phyloP scores from a whole-genome alignment of 2,113 vertebrate genomes.

The Ceuthmochares aereus region DNA sequence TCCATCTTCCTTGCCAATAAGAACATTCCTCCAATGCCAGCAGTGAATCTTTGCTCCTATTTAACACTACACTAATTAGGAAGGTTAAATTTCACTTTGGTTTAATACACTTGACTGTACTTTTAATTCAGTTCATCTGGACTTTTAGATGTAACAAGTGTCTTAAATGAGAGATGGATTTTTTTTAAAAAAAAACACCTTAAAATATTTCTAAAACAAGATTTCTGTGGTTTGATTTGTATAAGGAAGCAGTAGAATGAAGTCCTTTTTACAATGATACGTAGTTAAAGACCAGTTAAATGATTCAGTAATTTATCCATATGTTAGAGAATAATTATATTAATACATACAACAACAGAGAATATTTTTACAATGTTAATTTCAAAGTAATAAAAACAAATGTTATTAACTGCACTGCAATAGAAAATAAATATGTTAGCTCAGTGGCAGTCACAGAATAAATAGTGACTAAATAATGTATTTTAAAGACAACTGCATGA shows the following conservation, averaged over 20 bases:
- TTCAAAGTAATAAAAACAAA: not conserved
- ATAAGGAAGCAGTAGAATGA: accelerated
- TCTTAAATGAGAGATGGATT: not conserved
- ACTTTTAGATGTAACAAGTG: not conserved
- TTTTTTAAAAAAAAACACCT: not conserved
- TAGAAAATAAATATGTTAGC: not conserved
- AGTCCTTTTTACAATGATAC: not conserved
- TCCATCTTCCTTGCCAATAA: not conserved
- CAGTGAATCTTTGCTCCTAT: not conserved
- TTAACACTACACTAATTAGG: not conserved
- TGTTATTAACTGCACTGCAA: not conserved
- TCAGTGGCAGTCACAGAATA: not conserved
- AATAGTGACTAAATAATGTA: not conserved
- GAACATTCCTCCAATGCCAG: not conserved
- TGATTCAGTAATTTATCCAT: not conserved
- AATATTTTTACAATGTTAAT: not conserved
- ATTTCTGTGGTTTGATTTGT: not conserved
- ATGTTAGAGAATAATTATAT: not conserved
- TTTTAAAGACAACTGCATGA: not conserved
- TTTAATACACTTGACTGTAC: not conserved
- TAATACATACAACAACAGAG: not conserved
- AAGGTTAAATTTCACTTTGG: not conserved
- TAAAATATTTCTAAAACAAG: not conserved
- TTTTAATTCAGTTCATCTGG: not conserved
- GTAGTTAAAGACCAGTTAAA: not conserved